Conservation (phyloP, 2,797 vertebrate genomes). For the Erethizon dorsatum region DNA sequence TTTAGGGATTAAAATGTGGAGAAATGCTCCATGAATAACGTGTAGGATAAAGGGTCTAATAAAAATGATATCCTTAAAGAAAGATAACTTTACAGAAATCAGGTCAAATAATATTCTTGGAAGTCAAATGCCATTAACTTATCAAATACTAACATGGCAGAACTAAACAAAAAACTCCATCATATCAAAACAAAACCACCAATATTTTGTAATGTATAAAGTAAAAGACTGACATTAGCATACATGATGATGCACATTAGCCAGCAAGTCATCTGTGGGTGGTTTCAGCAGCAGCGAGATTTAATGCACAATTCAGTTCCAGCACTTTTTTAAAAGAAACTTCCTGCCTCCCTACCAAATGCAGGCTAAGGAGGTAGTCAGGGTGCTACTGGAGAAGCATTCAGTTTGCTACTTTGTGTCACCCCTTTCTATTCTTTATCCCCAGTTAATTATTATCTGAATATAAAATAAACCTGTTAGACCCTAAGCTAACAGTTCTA, state of each 20-base stretch:
- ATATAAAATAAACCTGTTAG: conserved; percentile 64
- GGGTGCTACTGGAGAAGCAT: conserved; percentile 12
- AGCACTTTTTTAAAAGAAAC: not conserved
- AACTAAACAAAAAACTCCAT: conserved; percentile 41
- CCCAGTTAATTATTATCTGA: conserved; percentile 72
- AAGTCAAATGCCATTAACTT: conserved; percentile 71
- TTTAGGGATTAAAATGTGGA: conserved; percentile 39
- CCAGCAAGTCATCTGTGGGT: not conserved
- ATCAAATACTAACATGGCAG: conserved; percentile 66
- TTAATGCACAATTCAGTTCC: not conserved
- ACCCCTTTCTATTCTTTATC: conserved; percentile 50
- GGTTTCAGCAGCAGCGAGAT: conserved; percentile 55
- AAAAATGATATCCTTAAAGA: conserved; percentile 63
- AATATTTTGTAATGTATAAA: conserved; percentile 8
- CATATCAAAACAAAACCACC: conserved; percentile 62
- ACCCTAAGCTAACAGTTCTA: conserved; percentile 76
- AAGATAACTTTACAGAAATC: conserved; percentile 69
- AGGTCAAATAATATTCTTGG: conserved; percentile 68
- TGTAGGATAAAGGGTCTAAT: conserved; percentile 44
- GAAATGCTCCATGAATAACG: conserved; percentile 63
- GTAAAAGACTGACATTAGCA: not conserved
- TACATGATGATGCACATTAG: not conserved
- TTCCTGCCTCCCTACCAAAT: not conserved
- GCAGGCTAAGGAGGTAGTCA: not conserved
- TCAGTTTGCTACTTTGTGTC: conserved; percentile 5